phyloP scores from a whole-genome alignment of 2,113 vertebrate genomes.

The Scomber colias region DNA sequence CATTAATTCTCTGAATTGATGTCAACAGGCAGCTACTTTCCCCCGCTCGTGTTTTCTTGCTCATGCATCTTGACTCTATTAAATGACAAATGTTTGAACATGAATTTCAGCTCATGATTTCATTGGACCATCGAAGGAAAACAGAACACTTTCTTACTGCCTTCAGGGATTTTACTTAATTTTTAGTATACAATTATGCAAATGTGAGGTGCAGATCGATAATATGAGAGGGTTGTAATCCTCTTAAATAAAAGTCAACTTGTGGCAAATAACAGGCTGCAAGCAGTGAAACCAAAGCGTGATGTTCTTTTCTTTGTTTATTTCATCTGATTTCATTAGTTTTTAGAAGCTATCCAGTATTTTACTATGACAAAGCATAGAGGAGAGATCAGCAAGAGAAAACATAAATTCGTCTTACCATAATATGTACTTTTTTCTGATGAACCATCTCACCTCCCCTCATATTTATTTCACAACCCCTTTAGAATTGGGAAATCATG shows the following conservation, averaged over 20 bases:
- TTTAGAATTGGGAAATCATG: neutral
- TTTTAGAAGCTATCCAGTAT: neutral
- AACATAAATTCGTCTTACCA: neutral
- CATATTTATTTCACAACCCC: neutral
- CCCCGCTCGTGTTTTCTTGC: conserved; percentile 61
- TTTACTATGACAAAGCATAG: neutral
- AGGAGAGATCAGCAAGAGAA: neutral
- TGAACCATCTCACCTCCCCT: neutral
- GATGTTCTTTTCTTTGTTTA: neutral
- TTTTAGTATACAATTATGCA: neutral
- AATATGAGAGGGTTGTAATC: neutral
- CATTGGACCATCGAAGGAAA: conserved; percentile 36
- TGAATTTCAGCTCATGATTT: conserved; percentile 67
- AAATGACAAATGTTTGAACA: conserved; percentile 73
- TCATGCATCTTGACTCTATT: conserved; percentile 62
- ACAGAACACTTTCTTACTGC: neutral
- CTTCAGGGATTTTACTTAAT: conserved; percentile 4
- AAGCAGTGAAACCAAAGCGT: neutral
- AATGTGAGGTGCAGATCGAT: conserved; percentile 8
- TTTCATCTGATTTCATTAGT: neutral
- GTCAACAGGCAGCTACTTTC: conserved; percentile 73
- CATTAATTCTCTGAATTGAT: conserved; percentile 82
- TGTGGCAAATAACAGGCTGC: neutral
- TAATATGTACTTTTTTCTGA: neutral
- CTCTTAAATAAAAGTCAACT: neutral